Base-by-base conservation (phyloP, 2,113 vertebrate species). In the Phaethornis superciliosus region DNA sequence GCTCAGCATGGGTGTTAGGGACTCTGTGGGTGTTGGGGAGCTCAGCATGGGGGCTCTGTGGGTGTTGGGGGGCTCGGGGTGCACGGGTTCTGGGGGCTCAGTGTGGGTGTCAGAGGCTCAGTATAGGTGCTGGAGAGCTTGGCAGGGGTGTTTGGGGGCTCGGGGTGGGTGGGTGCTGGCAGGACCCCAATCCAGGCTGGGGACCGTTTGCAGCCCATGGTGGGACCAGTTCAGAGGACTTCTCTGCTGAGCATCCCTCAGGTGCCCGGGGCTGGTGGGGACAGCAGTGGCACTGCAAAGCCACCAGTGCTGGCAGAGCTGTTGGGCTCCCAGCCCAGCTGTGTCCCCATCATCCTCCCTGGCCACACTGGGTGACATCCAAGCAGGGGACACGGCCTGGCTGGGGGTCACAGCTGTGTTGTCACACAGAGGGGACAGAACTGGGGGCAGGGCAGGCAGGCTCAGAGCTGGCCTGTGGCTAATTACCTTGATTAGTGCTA, bases 281-380 rank as follows among this genome's bases (percentile, higher is more conserved):
- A 37, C 81, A 52, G 3, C 20, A 19, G 0, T 21, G 88, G 30
- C 59, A 12, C 37, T 2, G 47, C 18, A 19, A 12, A 46, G 84
- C 59, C 84, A 5, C 26, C 2, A 1, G 18, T 0, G 1, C 37
- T n/a, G 42, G 27, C 40, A 1, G 8, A 60, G 62, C 47, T 62
- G 28, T 30, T 4, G 5, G 19, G 42, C 15, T 56, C 26, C 40
- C 6, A 1, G 37, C 49, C 26, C 32, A 40, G 37, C 52, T 40
- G 40, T 40, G 40, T 40, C 63, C 20, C 15, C 8, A 0, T 32
- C 85, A 33, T 49, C 56, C 82, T 56, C 78, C 1, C 51, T 64
- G 69, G 64, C 63, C 54, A 9, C 4, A 1, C 24, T 6, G 18
- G 20, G 22, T 21, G 81, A 21, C 76, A 16, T 18, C 60, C 10